These are phyloP conservation scores for Drosophila ercepeae DNA, from an alignment of 1,140 invertebrate species.

Conservation along the genomic window DNA sequence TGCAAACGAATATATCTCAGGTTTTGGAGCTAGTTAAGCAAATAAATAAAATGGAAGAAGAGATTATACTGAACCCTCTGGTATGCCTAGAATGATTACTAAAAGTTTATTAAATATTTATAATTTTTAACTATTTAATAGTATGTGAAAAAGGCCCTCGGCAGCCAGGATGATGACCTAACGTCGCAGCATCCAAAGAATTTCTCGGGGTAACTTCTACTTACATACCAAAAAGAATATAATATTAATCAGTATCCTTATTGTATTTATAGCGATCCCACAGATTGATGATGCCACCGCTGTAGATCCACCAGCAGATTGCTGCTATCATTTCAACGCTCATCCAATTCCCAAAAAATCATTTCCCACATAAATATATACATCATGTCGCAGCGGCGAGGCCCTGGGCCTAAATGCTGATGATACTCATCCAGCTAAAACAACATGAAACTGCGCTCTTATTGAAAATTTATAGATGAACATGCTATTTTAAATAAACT, in stretches of 20 bases:
- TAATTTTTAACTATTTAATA: constrained; percentile 75
- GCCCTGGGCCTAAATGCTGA: constrained; percentile 32
- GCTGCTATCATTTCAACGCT: constrained; percentile 33
- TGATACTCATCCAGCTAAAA: constrained; percentile 29
- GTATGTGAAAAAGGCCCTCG: constrained; percentile 90
- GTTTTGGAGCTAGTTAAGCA: constrained; percentile 94
- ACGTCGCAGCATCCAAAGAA: constrained; percentile 85
- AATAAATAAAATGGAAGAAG: constrained; percentile 96
- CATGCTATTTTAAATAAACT: constrained; percentile 76
- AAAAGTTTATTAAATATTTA: not conserved
- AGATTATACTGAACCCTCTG: constrained; percentile 95
- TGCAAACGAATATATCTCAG: constrained; percentile 94
- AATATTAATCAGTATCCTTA: too few relatives aligned
- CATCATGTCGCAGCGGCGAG: constrained; percentile 15
- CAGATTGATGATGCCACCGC: constrained; percentile 72
- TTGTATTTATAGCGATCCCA: constrained; percentile 68
- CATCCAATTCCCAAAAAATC: constrained; percentile 37
- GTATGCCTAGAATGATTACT: constrained; percentile 60
- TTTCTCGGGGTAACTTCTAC: constrained; percentile 67
- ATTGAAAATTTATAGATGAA: constrained; percentile 68
- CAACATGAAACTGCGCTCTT: constrained; percentile 49
- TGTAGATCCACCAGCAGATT: constrained; percentile 29
- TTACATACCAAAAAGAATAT: not conserved
- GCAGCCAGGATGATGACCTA: constrained; percentile 88
- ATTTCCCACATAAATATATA: constrained; percentile 1